These are phyloP conservation scores for Lepidonotus clava DNA, from an alignment of 2,888 invertebrate species.

Conservation along the genomic window DNA sequence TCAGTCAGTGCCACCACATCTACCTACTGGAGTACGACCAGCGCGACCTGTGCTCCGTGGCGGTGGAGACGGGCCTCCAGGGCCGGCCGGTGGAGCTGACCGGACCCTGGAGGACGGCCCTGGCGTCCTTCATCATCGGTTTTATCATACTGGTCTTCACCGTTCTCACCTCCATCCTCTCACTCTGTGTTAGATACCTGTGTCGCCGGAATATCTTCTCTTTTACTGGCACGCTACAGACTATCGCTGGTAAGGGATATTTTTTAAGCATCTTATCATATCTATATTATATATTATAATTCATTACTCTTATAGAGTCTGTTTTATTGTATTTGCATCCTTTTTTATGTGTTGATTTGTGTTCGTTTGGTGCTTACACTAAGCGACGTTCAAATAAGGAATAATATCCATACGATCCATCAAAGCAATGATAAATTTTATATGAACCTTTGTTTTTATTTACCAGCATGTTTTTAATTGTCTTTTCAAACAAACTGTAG, in stretches of 20 bases:
- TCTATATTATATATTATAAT: background rate
- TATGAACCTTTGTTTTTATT: too few species aligned
- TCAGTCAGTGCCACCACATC: conserved; percentile 87
- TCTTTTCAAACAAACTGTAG: too few species aligned
- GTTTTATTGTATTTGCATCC: too few species aligned
- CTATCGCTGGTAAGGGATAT: conserved; percentile 86
- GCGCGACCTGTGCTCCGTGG: conserved; percentile 77
- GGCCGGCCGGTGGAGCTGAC: conserved; percentile 86
- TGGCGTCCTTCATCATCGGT: conserved; percentile 87
- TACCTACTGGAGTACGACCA: conserved; percentile 70
- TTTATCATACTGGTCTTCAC: conserved; percentile 87
- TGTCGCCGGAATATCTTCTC: conserved; percentile 92
- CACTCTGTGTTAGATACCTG: conserved; percentile 89
- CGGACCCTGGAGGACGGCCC: conserved; percentile 87
- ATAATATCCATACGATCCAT: too few species aligned
- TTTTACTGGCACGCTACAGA: conserved; percentile 90
- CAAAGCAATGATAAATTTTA: too few species aligned
- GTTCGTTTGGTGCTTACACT: too few species aligned
- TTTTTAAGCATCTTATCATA: background rate
- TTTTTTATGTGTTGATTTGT: too few species aligned
- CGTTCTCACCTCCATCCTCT: conserved; percentile 87
- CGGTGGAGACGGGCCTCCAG: conserved; percentile 73
- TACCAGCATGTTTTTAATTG: too few species aligned
- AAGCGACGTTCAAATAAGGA: too few species aligned
- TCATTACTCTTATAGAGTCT: background rate